Conservation (phyloP, 2,888 invertebrate species). For the Eupithecia exiguata region DNA sequence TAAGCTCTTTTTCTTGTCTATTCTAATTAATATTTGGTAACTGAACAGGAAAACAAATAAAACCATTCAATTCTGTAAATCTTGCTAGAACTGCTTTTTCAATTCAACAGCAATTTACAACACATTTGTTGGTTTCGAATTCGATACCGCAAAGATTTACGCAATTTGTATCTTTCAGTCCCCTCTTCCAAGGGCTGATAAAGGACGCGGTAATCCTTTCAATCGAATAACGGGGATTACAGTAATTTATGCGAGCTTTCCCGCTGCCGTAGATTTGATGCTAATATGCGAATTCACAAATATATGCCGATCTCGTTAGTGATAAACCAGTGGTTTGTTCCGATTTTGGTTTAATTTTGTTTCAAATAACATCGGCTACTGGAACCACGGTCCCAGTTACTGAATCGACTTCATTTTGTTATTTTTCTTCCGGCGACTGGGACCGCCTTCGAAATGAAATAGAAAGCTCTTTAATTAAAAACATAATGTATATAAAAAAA, state of each 20-base stretch:
- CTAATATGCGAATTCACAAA: conserved; percentile 31
- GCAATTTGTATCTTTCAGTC: conserved; percentile 68
- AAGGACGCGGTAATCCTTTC: conserved; percentile 74
- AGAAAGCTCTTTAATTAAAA: too few species aligned
- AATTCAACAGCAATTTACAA: conserved; percentile 31
- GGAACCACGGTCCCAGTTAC: too few species aligned
- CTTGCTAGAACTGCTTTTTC: not conserved
- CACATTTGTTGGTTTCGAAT: conserved; percentile 36
- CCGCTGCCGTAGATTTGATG: conserved; percentile 45
- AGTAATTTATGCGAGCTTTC: conserved; percentile 61
- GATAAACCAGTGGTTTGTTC: conserved; percentile 1
- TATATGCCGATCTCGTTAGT: conserved; percentile 47
- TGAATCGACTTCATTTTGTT: too few species aligned
- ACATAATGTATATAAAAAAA: too few species aligned
- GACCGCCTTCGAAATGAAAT: too few species aligned
- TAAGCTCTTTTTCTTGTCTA: not conserved
- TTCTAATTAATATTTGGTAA: not conserved
- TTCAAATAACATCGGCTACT: not conserved
- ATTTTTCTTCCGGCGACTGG: too few species aligned
- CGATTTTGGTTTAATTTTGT: not conserved
- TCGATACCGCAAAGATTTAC: conserved; percentile 53
- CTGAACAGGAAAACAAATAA: not conserved
- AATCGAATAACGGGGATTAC: conserved; percentile 71
- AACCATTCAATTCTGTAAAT: not conserved
- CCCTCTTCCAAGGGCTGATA: conserved; percentile 62